Conservation (phyloP, 37 sponge, comb jelly and placozoan genomes). For the Amphimedon queenslandica region DNA sequence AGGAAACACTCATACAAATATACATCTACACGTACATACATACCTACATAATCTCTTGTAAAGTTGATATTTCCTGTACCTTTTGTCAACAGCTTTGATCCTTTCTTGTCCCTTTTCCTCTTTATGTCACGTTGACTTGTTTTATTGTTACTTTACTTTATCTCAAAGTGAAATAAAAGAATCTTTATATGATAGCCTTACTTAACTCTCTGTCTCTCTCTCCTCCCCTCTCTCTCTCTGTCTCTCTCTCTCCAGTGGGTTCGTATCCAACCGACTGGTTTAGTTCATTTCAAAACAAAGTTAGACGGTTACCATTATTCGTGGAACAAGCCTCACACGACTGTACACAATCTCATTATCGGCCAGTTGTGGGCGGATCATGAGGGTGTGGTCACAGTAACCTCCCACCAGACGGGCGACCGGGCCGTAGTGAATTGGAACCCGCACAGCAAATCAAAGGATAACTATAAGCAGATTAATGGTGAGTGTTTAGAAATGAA, state of each 20-base stretch:
- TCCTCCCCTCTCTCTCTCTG: background rate
- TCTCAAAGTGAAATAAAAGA: too few species aligned
- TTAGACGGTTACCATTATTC: slow-evolving; percentile 72
- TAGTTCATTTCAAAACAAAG: slow-evolving; percentile 75
- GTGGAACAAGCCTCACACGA: slow-evolving; percentile 87
- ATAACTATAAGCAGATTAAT: slow-evolving; percentile 58
- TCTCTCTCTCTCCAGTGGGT: slow-evolving; percentile 41
- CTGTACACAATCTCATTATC: slow-evolving; percentile 90
- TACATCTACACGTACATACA: too few species aligned
- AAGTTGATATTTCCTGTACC: background rate
- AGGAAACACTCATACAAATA: too few species aligned
- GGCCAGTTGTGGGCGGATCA: slow-evolving; percentile 94
- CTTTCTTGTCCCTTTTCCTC: background rate
- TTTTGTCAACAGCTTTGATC: background rate
- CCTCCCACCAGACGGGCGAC: slow-evolving; percentile 81
- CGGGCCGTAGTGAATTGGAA: slow-evolving; percentile 61
- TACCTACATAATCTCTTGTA: background rate
- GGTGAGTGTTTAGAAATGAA: slow-evolving; percentile 15
- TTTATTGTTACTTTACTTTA: too few species aligned
- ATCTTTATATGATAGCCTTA: too few species aligned
- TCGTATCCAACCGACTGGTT: slow-evolving; percentile 73
- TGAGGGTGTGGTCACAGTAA: slow-evolving; percentile 88
- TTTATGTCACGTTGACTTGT: too few species aligned
- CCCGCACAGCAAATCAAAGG: slow-evolving; percentile 69
- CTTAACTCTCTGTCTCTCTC: background rate